Percentiles rank a stretch among this genome's conserved stretches.
Evolutionary conservation across 1,140 invertebrate species (phyloP).

Genomic region (Vanessa tameamea): DNA sequence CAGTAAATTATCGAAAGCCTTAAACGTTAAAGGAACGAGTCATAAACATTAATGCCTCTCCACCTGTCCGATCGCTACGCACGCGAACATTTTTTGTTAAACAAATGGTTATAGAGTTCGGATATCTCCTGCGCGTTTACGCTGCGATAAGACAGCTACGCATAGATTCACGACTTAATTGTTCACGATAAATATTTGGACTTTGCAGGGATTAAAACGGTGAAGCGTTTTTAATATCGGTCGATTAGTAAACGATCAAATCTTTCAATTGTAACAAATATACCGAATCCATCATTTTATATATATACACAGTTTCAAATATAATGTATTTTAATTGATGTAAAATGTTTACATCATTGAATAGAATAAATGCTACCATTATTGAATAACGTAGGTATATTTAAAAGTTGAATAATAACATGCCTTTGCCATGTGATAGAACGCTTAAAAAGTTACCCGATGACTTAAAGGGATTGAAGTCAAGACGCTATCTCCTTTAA

Average conservation of each 20-base stretch:
- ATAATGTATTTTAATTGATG: too few species aligned
- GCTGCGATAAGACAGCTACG: slow-evolving; percentile 41
- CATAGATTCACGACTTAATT: slow-evolving; percentile 42
- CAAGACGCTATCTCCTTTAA: slow-evolving; percentile 3
- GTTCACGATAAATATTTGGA: slow-evolving; percentile 36
- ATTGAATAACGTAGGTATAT: too few species aligned
- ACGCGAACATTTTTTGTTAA: slow-evolving; percentile 42
- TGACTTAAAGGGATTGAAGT: neutral
- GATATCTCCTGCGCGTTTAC: slow-evolving; percentile 27
- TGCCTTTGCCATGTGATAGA: too few species aligned
- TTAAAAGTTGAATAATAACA: too few species aligned
- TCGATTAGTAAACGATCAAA: neutral
- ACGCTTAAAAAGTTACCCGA: neutral
- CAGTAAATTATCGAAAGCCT: slow-evolving; percentile 2
- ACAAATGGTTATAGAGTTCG: slow-evolving; percentile 28
- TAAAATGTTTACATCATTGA: too few species aligned
- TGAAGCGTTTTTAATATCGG: neutral
- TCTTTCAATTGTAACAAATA: too few species aligned
- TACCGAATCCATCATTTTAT: too few species aligned
- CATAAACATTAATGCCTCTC: slow-evolving; percentile 28
- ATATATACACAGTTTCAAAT: too few species aligned
- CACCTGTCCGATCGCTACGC: slow-evolving; percentile 24
- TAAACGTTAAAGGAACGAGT: slow-evolving; percentile 12
- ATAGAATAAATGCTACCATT: too few species aligned
- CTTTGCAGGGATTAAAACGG: neutral